phyloP scores from a whole-genome alignment of 2,797 vertebrate species.

The Gambelia wislizenii region DNA sequence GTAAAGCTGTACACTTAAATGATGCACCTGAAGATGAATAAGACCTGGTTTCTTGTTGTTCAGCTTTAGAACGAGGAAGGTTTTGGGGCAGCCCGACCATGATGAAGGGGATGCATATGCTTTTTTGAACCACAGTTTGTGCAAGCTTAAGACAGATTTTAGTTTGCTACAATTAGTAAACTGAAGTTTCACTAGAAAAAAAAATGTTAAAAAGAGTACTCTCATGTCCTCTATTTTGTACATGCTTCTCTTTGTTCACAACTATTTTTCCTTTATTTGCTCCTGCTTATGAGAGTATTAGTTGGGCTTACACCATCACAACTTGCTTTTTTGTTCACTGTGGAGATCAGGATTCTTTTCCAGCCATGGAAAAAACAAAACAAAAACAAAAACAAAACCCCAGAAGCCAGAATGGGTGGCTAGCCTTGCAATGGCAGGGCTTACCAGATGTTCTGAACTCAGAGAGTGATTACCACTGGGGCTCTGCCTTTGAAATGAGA shows the following conservation, averaged over 20 bases:
- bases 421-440: too few species aligned
- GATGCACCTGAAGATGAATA: background rate
- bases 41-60: background rate
- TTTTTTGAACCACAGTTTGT: background rate
- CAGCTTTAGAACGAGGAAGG: background rate
- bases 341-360: too few species aligned
- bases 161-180: too few species aligned
- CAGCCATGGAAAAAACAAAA: too few species aligned
- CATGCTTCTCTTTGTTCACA: background rate
- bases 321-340: background rate
- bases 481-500: too few species aligned
- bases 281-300: background rate
- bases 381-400: too few species aligned
- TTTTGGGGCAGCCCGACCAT: background rate
- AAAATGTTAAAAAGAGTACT: background rate
- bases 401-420: background rate
- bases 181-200: background rate
- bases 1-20: background rate
- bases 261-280: background rate
- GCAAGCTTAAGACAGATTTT: background rate
- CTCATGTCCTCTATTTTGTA: background rate
- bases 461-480: too few species aligned
- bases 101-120: background rate
- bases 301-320: background rate
- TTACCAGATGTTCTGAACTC: too few species aligned